Evolutionary conservation across 2,797 vertebrate species (phyloP).

Genomic region (Hylomyscus alleni): DNA sequence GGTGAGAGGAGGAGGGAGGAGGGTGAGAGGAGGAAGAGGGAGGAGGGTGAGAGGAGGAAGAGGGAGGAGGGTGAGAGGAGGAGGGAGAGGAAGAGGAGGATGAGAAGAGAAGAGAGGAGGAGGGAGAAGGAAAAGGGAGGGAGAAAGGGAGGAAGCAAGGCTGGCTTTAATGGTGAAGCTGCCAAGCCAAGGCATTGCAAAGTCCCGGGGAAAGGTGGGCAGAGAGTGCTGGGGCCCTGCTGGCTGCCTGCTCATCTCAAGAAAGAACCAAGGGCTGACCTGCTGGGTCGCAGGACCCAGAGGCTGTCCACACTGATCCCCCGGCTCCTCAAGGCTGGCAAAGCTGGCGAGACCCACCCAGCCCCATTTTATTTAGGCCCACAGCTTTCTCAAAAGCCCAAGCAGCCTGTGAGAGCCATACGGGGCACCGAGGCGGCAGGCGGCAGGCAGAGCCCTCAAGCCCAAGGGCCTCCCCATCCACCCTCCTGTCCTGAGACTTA

Average conservation of each 20-base stretch:
- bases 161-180: neutral
- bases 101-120: too few species aligned
- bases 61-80: neutral
- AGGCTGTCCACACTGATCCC: neutral
- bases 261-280: neutral
- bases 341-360: neutral
- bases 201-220: neutral
- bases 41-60: fast-evolving
- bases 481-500: slow-evolving; percentile 89
- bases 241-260: neutral
- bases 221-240: neutral
- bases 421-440: fast-evolving
- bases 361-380: neutral
- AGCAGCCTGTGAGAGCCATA: fast-evolving
- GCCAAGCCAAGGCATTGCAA: neutral
- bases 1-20: neutral
- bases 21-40: fast-evolving
- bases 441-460: neutral
- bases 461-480: neutral
- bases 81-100: too few species aligned
- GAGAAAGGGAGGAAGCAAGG: neutral
- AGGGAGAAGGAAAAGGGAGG: neutral
- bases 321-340: neutral
- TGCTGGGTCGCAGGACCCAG: neutral
- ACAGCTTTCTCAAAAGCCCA: neutral